phyloP scores from a whole-genome alignment of 23 tunicate genomes.

The Halocynthia roretzi region DNA sequence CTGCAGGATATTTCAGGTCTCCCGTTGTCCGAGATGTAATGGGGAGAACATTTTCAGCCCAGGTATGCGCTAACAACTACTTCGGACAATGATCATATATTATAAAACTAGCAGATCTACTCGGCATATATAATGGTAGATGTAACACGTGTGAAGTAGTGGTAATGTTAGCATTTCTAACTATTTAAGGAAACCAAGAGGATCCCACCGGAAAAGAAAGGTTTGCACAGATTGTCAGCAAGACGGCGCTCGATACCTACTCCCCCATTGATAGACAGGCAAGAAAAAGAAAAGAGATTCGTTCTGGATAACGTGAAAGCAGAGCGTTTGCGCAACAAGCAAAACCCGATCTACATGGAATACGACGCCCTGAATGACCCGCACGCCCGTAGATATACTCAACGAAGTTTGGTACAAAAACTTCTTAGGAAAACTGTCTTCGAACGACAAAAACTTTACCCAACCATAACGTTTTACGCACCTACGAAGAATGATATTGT shows the following conservation, averaged over 20 bases:
- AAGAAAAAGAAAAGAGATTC: slow-evolving; percentile 43
- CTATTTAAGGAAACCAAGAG: not conserved
- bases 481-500: slow-evolving; percentile 84
- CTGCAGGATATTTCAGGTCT: slow-evolving; percentile 90
- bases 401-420: slow-evolving; percentile 62
- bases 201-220: slow-evolving; percentile 80
- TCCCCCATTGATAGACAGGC: slow-evolving; percentile 40
- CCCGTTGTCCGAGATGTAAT: slow-evolving; percentile 68
- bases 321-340: slow-evolving; percentile 79
- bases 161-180: not conserved
- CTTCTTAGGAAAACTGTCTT: slow-evolving; percentile 51
- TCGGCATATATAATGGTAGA: no score
- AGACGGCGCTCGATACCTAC: slow-evolving; percentile 82
- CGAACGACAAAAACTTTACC: slow-evolving; percentile 53
- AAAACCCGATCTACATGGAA: slow-evolving; percentile 65
- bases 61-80: slow-evolving; percentile 18
- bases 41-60: slow-evolving; percentile 61
- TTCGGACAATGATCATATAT: not conserved
- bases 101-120: no score
- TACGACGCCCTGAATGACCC: slow-evolving; percentile 61
- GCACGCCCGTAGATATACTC: slow-evolving; percentile 66
- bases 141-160: no score
- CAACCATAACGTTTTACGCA: slow-evolving; percentile 84
- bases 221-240: slow-evolving; percentile 85
- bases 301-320: slow-evolving; percentile 70